Evolutionary conservation across 2,797 vertebrate species (phyloP).

Genomic region (Lates japonicus): DNA sequence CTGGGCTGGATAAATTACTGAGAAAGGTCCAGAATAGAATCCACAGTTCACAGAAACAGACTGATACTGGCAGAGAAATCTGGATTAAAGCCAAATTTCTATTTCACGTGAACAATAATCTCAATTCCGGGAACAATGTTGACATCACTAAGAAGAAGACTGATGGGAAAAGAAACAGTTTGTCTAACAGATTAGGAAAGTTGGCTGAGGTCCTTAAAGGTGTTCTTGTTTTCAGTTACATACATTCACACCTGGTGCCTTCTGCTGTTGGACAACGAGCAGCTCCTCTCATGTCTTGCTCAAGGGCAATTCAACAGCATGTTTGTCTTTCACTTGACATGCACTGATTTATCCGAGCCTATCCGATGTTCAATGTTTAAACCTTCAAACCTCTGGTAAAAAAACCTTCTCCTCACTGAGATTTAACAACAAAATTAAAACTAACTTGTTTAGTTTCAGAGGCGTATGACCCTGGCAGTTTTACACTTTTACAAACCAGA

Average conservation of each 20-base stretch:
- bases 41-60: too few relatives aligned
- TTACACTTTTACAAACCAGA: slow-evolving; percentile 19
- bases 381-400: not conserved
- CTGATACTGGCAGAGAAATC: not conserved
- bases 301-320: not conserved
- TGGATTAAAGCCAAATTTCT: too few relatives aligned
- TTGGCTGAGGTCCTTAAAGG: not conserved
- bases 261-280: not conserved
- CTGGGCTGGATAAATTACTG: not conserved
- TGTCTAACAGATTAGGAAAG: too few relatives aligned
- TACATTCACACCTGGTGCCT: not conserved
- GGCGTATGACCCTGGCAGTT: slow-evolving; percentile 9
- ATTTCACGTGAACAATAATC: not conserved
- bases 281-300: slow-evolving; percentile 2
- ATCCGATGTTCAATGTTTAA: not conserved
- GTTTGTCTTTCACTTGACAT: slow-evolving; percentile 15
- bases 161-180: too few relatives aligned
- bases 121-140: too few relatives aligned
- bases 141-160: too few relatives aligned
- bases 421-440: not conserved
- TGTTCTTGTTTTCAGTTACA: not conserved
- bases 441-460: not conserved
- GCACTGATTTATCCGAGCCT: not conserved
- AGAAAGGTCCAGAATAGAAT: not conserved
- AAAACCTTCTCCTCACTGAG: not conserved